A percentile compares a stretch with the other conserved stretches of the same genome.
Evolutionary conservation across 1,140 invertebrate genomes (phyloP).

Genomic region (Dreissena rostriformis): DNA sequence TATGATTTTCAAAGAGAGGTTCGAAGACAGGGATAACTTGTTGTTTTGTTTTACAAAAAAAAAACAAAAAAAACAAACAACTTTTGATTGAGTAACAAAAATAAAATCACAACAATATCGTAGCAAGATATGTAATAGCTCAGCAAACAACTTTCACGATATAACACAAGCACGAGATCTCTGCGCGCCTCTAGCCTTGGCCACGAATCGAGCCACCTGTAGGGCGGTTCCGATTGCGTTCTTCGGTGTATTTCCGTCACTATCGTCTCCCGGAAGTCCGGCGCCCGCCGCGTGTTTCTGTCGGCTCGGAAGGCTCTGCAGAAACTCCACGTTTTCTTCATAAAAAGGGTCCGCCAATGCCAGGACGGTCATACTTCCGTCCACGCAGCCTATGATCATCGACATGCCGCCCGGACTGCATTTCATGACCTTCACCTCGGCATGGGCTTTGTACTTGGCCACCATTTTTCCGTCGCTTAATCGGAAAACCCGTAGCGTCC

Average conservation of each 20-base stretch:
- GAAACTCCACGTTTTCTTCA: conserved; percentile 72
- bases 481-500: conserved; percentile 95
- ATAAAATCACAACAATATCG: too few species aligned
- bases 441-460: conserved; percentile 95
- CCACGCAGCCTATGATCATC: conserved; percentile 94
- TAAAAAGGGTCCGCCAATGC: conserved; percentile 91
- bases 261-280: conserved; percentile 52
- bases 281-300: conserved; percentile 55
- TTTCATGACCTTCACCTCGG: conserved; percentile 93
- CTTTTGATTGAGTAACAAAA: too few species aligned
- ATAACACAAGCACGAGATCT: conserved; percentile 77
- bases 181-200: conserved; percentile 74
- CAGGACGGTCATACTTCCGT: conserved; percentile 96
- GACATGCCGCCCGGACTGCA: conserved; percentile 90
- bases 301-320: conserved; percentile 73
- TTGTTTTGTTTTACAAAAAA: too few species aligned
- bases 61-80: too few species aligned
- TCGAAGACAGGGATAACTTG: too few species aligned
- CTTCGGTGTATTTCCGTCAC: conserved; percentile 65
- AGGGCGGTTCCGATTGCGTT: conserved; percentile 73
- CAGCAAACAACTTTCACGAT: conserved; percentile 61
- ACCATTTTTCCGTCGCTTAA: conserved; percentile 93
- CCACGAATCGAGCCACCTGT: conserved; percentile 78
- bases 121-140: not conserved
- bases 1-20: too few species aligned